phyloP scores from a whole-genome alignment of 37 sponge, comb jelly and placozoan genomes.

The Aplysina aerophoba region DNA sequence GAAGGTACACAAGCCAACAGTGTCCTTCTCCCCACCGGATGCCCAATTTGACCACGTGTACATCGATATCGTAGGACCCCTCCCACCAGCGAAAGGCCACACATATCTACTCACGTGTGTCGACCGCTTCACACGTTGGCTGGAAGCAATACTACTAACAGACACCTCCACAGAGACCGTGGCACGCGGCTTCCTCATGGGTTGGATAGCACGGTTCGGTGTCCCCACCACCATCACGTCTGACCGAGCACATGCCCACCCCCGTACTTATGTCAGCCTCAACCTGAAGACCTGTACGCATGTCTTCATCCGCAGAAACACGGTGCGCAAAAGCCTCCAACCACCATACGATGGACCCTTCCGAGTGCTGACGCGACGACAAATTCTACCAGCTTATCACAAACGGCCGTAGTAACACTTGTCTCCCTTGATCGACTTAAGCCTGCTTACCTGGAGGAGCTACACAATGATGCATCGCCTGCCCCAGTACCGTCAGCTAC shows the following conservation, averaged over 20 bases:
- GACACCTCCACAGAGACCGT: conserved; percentile 41
- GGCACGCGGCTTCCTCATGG: conserved; percentile 44
- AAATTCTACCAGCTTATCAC: too few relatives aligned
- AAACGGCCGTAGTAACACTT: too few relatives aligned
- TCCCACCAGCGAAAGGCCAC: conserved; percentile 39
- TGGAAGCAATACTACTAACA: conserved; percentile 43
- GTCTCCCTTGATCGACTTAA: conserved; percentile 30
- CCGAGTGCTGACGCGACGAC: background rate
- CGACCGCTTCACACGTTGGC: conserved; percentile 51
- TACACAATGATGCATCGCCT: too few relatives aligned
- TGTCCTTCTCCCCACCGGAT: conserved; percentile 19
- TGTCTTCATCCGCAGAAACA: background rate
- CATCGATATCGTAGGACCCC: conserved; percentile 56
- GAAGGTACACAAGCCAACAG: conserved; percentile 36
- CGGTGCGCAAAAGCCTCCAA: conserved; percentile 1
- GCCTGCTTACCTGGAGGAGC: too few relatives aligned
- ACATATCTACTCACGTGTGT: conserved; percentile 46
- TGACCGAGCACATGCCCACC: conserved; percentile 43
- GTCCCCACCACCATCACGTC: conserved; percentile 54
- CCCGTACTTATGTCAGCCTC: background rate
- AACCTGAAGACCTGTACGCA: background rate
- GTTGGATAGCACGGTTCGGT: conserved; percentile 66
- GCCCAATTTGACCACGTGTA: conserved; percentile 41
- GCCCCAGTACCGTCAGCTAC: too few relatives aligned
- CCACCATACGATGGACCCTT: conserved; percentile 21